A percentile compares a stretch with the other conserved stretches of the same genome.
Evolutionary conservation across 30 jellyfish, hydroid and myxozoan genomes (phyloP).

Genomic region (Pelagia noctiluca): DNA sequence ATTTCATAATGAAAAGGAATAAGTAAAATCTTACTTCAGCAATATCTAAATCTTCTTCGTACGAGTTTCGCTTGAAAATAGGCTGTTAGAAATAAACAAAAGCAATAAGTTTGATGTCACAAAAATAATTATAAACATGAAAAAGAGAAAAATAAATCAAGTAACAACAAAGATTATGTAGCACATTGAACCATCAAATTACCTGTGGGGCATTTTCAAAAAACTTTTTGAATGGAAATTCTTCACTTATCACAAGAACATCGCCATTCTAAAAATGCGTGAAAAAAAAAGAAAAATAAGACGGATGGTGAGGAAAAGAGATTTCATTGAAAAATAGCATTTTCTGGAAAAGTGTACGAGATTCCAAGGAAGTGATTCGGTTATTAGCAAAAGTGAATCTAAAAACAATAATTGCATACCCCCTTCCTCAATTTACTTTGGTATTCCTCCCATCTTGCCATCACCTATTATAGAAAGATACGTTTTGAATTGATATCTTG

Average conservation of each 20-base stretch:
- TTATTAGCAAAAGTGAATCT: background rate
- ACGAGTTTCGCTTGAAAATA: slow-evolving; percentile 77
- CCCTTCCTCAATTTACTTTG: slow-evolving; percentile 85
- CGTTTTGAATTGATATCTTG: background rate
- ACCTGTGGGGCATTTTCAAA: slow-evolving; percentile 99
- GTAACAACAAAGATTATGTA: background rate
- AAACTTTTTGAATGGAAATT: slow-evolving; percentile 84
- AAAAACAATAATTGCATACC: slow-evolving; percentile 48
- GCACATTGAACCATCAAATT: background rate
- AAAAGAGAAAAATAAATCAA: background rate
- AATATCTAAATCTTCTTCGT: slow-evolving; percentile 90
- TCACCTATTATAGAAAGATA: slow-evolving; percentile 65
- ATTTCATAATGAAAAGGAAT: background rate
- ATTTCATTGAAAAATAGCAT: background rate
- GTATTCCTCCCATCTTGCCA: slow-evolving; percentile 95
- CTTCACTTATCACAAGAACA: slow-evolving; percentile 67
- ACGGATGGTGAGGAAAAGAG: background rate
- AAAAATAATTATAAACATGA: too few relatives aligned
- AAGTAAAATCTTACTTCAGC: slow-evolving; percentile 77
- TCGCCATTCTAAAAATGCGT: slow-evolving; percentile 64
- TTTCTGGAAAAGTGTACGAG: background rate
- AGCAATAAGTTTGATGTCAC: slow-evolving; percentile 7
- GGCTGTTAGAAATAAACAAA: slow-evolving; percentile 70
- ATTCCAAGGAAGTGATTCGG: background rate
- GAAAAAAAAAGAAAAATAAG: background rate